Evolutionary conservation across 2,888 invertebrate genomes (phyloP).

Genomic region (Autographa pulchrina): DNA sequence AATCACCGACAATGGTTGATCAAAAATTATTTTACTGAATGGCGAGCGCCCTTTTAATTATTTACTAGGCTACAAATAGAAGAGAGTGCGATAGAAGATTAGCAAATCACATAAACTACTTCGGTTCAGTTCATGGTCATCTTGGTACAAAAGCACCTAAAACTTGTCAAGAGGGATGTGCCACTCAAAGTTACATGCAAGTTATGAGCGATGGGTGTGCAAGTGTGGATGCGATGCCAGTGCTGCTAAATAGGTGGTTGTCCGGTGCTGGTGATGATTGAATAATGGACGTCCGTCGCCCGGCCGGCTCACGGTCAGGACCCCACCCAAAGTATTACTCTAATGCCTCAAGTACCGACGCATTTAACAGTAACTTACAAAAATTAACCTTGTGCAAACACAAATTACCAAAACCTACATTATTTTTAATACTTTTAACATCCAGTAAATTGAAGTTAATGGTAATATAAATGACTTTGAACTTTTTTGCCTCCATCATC

Average conservation of each 20-base stretch:
- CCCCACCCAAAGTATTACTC: neutral
- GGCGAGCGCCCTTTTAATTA: neutral
- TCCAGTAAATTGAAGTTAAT: slow-evolving; percentile 30
- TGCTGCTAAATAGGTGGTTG: slow-evolving; percentile 42
- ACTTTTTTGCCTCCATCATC: slow-evolving; percentile 37
- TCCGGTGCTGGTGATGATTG: slow-evolving; percentile 34
- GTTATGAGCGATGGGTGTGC: slow-evolving; percentile 25
- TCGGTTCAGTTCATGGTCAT: slow-evolving; percentile 18
- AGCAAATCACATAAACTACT: slow-evolving; percentile 6
- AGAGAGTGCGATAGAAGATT: neutral
- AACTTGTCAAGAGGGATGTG: slow-evolving; percentile 41
- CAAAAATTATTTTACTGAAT: neutral
- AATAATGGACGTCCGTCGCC: slow-evolving; percentile 48
- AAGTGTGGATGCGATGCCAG: slow-evolving; percentile 14
- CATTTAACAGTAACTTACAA: neutral
- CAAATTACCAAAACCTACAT: slow-evolving; percentile 9
- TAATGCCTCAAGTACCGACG: neutral
- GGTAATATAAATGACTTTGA: slow-evolving; percentile 25
- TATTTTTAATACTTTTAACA: slow-evolving; percentile 26
- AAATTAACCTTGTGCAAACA: slow-evolving; percentile 8
- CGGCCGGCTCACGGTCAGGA: slow-evolving; percentile 12
- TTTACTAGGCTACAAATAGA: slow-evolving; percentile 6
- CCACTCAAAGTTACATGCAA: slow-evolving; percentile 37
- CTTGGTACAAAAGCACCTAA: slow-evolving; percentile 15
- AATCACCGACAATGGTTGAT: too few relatives aligned